Percentiles rank a stretch among this genome's conserved stretches.
Evolutionary conservation across 2,113 vertebrate genomes (phyloP).

Genomic region (Apodemus speciosus): DNA sequence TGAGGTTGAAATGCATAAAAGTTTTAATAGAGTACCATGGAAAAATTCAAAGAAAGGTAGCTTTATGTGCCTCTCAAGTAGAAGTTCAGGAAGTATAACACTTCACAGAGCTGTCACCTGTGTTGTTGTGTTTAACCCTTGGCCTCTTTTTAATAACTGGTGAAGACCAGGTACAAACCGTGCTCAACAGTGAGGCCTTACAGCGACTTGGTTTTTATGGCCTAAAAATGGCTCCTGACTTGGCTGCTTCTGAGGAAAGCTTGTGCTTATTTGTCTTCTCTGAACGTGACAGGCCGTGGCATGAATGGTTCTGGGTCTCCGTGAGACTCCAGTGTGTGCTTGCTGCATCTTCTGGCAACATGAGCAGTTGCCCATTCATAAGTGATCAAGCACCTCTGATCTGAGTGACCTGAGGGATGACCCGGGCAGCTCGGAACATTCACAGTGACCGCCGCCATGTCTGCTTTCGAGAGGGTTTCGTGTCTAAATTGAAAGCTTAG

Average conservation of each 20-base stretch:
- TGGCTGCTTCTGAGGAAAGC: background rate
- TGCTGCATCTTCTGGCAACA: background rate
- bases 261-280: background rate
- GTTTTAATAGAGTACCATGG: background rate
- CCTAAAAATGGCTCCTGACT: conserved; percentile 13
- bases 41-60: background rate
- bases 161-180: background rate
- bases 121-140: conserved; percentile 17
- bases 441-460: background rate
- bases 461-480: background rate
- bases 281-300: background rate
- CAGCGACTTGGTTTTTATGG: background rate
- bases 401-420: background rate
- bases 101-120: background rate
- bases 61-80: background rate
- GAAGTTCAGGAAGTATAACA: background rate
- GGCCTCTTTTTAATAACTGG: conserved; percentile 40
- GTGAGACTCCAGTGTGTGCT: background rate
- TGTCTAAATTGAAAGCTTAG: conserved; percentile 5
- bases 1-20: conserved; percentile 23
- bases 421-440: background rate
- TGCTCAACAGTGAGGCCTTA: conserved; percentile 17
- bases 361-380: background rate
- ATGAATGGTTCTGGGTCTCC: background rate
- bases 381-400: background rate